Percentiles rank a stretch among this genome's conserved stretches.
These are phyloP conservation scores for Cabera pusaria DNA, from an alignment of 2,888 invertebrate species.

Conservation along the genomic window DNA sequence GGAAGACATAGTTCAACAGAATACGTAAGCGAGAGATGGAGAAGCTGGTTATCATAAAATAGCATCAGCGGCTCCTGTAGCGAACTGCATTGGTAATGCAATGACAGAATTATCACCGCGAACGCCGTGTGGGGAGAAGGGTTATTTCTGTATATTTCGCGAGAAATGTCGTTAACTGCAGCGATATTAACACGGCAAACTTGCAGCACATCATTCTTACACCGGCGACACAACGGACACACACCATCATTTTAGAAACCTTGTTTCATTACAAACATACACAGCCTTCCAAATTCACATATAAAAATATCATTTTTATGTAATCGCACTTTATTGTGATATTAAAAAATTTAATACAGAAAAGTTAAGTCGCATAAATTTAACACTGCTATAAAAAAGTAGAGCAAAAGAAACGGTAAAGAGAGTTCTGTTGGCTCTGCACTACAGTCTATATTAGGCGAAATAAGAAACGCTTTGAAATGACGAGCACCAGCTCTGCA, in stretches of 20 bases:
- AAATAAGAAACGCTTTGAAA: slow-evolving; percentile 29
- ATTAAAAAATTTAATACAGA: slow-evolving; percentile 21
- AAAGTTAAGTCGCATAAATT: slow-evolving; percentile 18
- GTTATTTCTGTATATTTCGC: slow-evolving; percentile 76
- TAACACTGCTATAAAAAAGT: slow-evolving; percentile 11
- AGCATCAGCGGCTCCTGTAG: slow-evolving; percentile 66
- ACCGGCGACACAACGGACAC: slow-evolving; percentile 37
- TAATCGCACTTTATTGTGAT: slow-evolving; percentile 19
- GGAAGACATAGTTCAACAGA: slow-evolving; percentile 49
- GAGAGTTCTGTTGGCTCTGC: slow-evolving; percentile 15
- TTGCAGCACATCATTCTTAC: slow-evolving; percentile 51
- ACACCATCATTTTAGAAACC: slow-evolving; percentile 35
- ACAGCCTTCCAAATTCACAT: slow-evolving; percentile 1
- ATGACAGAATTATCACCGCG: slow-evolving; percentile 69
- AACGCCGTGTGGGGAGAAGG: slow-evolving; percentile 58
- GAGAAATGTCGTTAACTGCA: slow-evolving; percentile 64
- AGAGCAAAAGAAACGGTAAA: slow-evolving; percentile 16
- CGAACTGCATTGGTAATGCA: slow-evolving; percentile 69
- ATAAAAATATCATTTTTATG: slow-evolving; percentile 2
- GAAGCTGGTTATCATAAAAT: slow-evolving; percentile 53
- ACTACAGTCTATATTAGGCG: slow-evolving; percentile 14
- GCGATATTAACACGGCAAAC: slow-evolving; percentile 54
- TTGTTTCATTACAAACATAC: slow-evolving; percentile 1
- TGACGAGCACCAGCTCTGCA: slow-evolving; percentile 42
- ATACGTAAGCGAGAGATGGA: slow-evolving; percentile 42